Evolutionary conservation across 2,797 vertebrate genomes (phyloP).

Genomic region (Acipenser oxyrinchus): DNA sequence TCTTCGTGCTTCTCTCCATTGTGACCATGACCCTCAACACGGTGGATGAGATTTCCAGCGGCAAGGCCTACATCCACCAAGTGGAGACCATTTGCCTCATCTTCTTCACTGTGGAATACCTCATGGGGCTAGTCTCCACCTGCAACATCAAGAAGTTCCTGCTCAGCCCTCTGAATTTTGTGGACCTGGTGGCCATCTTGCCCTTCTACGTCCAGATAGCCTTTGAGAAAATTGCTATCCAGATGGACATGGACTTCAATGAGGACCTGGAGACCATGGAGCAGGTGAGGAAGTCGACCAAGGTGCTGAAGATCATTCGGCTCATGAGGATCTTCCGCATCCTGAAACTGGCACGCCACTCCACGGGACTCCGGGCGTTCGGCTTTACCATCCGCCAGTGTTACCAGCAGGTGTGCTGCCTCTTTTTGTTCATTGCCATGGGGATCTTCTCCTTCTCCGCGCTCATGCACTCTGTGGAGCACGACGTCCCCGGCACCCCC

Average conservation of each 20-base stretch:
- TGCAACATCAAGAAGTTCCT: constrained; percentile 47
- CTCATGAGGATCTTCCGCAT: constrained; percentile 70
- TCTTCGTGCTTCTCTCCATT: constrained; percentile 65
- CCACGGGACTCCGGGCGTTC: constrained; percentile 63
- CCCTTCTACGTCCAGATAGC: constrained; percentile 62
- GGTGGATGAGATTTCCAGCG: constrained; percentile 53
- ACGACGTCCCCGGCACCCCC: constrained; percentile 59
- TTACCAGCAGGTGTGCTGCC: constrained; percentile 70
- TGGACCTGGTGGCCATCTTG: constrained; percentile 65
- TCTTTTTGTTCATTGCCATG: constrained; percentile 69
- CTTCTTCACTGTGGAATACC: constrained; percentile 63
- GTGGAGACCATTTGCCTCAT: constrained; percentile 58
- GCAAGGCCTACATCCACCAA: constrained; percentile 50
- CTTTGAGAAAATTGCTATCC: constrained; percentile 50
- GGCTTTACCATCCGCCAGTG: constrained; percentile 68
- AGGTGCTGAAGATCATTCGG: constrained; percentile 61
- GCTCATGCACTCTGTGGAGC: constrained; percentile 66
- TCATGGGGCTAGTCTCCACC: constrained; percentile 55
- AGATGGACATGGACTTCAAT: constrained; percentile 25
- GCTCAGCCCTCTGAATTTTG: constrained; percentile 50
- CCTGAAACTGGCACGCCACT: constrained; percentile 65
- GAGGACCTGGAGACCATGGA: constrained; percentile 59
- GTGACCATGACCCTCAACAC: constrained; percentile 67
- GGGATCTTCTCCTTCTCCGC: constrained; percentile 69
- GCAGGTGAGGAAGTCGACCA: constrained; percentile 49